Evolutionary conservation across 2,797 vertebrate species (phyloP).

Genomic region (Dipus sagitta): DNA sequence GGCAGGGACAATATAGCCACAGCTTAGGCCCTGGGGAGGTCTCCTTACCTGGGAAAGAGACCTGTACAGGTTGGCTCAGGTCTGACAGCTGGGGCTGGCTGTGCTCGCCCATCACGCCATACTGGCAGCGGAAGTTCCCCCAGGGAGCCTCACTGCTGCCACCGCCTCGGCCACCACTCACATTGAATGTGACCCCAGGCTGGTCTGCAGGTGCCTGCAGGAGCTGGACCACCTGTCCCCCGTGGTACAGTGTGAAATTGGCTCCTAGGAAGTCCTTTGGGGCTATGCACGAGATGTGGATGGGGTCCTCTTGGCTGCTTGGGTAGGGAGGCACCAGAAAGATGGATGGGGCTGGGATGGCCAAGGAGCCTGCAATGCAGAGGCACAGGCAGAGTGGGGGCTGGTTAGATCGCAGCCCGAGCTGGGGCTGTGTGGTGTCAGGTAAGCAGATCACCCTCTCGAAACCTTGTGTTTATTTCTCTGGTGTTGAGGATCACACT

Average conservation of each 20-base stretch:
- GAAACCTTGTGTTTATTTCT: not conserved
- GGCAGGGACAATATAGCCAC: too few species aligned
- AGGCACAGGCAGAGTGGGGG: too few species aligned
- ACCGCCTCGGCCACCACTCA: accelerated
- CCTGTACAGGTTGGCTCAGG: conserved; percentile 54
- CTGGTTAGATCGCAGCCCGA: not conserved
- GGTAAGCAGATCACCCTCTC: not conserved
- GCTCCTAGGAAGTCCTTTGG: conserved; percentile 61
- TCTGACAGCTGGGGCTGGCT: conserved; percentile 69
- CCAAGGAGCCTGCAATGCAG: conserved; percentile 72
- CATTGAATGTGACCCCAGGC: conserved; percentile 75
- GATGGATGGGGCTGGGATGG: conserved; percentile 73
- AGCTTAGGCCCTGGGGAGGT: not conserved
- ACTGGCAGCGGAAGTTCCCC: conserved; percentile 76
- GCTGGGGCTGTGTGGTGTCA: not conserved
- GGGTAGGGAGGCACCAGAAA: conserved; percentile 55
- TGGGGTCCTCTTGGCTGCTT: conserved; percentile 60
- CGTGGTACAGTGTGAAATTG: conserved; percentile 78
- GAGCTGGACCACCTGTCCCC: not conserved
- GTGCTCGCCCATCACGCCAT: conserved; percentile 50
- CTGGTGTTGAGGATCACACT: not conserved
- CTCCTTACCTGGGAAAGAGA: conserved; percentile 80
- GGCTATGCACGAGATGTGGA: conserved; percentile 76
- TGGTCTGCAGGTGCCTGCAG: conserved; percentile 37
- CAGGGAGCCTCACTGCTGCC: not conserved